A percentile compares a stretch with the other conserved stretches of the same genome.
Conservation (phyloP, 2,113 vertebrate genomes). For the Lepisosteus oculatus region DNA sequence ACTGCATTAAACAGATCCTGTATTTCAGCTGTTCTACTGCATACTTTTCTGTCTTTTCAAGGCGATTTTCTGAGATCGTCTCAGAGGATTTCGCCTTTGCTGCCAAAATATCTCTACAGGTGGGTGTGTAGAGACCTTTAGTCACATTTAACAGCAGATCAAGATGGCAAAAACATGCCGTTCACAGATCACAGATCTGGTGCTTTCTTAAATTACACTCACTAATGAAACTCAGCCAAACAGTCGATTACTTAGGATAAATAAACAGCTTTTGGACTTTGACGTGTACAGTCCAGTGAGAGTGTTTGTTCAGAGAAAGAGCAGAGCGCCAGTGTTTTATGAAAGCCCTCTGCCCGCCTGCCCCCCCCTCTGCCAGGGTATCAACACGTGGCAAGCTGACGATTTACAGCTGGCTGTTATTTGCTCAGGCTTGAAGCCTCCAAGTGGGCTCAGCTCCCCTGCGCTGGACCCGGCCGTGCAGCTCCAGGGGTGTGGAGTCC, state of each 20-base stretch:
- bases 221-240: neutral
- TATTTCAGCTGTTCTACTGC: too few relatives aligned
- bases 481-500: neutral
- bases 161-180: too few relatives aligned
- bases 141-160: too few relatives aligned
- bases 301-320: neutral
- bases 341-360: neutral
- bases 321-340: neutral
- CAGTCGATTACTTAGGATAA: neutral
- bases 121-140: too few relatives aligned
- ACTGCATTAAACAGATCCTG: too few relatives aligned
- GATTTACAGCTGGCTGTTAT: slow-evolving; percentile 15
- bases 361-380: neutral
- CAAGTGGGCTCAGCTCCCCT: slow-evolving; percentile 6
- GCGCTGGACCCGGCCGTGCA: neutral
- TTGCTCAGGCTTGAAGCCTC: slow-evolving; percentile 14
- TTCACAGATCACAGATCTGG: too few relatives aligned
- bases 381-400: neutral
- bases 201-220: too few relatives aligned
- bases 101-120: too few relatives aligned
- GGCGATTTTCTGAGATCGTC: too few relatives aligned
- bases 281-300: neutral
- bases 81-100: too few relatives aligned
- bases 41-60: too few relatives aligned
- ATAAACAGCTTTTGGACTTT: neutral